Percentiles rank a stretch among this genome's conserved stretches.
phyloP scores from a whole-genome alignment of 2,797 vertebrate genomes.

The Lindbergichthys nudifrons region DNA sequence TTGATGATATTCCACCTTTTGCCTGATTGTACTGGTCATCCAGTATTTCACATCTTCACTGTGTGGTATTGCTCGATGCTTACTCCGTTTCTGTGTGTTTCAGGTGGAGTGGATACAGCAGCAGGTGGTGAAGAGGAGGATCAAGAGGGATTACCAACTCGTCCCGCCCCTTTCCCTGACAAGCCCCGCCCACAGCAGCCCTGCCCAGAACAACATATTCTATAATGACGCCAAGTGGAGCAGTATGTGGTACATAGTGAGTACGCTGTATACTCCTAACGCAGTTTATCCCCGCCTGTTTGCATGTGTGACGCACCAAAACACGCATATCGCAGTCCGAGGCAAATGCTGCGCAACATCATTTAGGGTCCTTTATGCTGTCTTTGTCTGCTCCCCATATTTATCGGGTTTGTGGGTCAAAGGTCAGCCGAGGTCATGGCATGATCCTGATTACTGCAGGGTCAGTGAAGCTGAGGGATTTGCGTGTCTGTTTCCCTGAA shows the following conservation, averaged over 20 bases:
- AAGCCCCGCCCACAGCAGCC: conserved; percentile 81
- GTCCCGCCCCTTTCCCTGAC: conserved; percentile 79
- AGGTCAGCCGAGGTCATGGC: conserved; percentile 44
- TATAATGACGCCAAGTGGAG: conserved; percentile 99
- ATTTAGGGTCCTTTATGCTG: neutral
- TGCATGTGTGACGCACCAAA: conserved; percentile 3
- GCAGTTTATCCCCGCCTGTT: neutral
- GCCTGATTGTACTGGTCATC: neutral
- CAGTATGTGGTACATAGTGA: conserved; percentile 99
- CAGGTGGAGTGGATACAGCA: conserved; percentile 99
- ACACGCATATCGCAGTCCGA: neutral
- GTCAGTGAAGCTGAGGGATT: conserved; percentile 48
- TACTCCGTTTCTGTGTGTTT: conserved; percentile 38
- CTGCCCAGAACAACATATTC: conserved; percentile 88
- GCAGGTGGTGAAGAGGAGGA: conserved; percentile 96
- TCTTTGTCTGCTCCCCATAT: conserved; percentile 9
- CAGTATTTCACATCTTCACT: conserved; percentile 10
- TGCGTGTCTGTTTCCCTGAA: conserved; percentile 33
- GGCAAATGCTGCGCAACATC: neutral
- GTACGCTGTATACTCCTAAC: conserved; percentile 64
- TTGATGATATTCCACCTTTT: neutral
- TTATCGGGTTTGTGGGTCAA: conserved; percentile 61
- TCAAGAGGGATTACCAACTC: conserved; percentile 96
- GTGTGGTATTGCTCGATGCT: conserved; percentile 1
- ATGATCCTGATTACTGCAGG: conserved; percentile 54